These are phyloP conservation scores for Ferdinandea cuprea DNA, from an alignment of 2,888 invertebrate species.

Conservation along the genomic window DNA sequence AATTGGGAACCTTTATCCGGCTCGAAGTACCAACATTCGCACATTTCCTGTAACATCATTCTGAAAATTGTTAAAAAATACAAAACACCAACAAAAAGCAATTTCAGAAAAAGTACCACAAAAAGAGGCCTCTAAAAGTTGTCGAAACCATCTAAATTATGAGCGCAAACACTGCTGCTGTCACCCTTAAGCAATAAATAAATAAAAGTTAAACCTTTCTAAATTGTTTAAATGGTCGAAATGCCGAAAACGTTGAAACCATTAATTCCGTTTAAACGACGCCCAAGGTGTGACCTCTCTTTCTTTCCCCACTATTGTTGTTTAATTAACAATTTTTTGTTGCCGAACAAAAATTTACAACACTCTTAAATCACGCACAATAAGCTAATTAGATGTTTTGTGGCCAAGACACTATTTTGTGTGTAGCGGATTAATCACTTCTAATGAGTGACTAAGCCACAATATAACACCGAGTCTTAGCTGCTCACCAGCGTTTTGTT, in stretches of 20 bases:
- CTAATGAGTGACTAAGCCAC: conserved; percentile 56
- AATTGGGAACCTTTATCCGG: too few relatives aligned
- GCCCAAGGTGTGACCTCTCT: conserved; percentile 46
- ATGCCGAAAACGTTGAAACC: conserved; percentile 35
- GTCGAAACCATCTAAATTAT: background rate
- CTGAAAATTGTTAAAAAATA: too few relatives aligned
- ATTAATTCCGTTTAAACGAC: conserved; percentile 41
- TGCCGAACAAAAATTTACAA: conserved; percentile 10
- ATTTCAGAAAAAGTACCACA: background rate
- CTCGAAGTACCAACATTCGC: too few relatives aligned
- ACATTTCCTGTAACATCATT: too few relatives aligned
- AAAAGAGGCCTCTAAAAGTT: background rate
- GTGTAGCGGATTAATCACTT: conserved; percentile 60
- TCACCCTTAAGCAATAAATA: conserved; percentile 3
- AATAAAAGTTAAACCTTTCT: background rate
- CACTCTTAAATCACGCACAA: conserved; percentile 35
- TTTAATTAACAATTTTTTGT: conserved; percentile 36
- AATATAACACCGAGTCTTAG: background rate
- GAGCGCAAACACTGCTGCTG: too few relatives aligned
- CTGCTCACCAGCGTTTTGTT: conserved; percentile 22
- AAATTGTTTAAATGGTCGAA: conserved; percentile 27
- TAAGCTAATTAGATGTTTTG: conserved; percentile 60
- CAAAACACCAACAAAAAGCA: background rate
- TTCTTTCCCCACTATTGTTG: background rate
- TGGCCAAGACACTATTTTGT: conserved; percentile 46